Conservation (phyloP, 1,140 invertebrate genomes). For the Gyrodactylus bullatarudis region DNA sequence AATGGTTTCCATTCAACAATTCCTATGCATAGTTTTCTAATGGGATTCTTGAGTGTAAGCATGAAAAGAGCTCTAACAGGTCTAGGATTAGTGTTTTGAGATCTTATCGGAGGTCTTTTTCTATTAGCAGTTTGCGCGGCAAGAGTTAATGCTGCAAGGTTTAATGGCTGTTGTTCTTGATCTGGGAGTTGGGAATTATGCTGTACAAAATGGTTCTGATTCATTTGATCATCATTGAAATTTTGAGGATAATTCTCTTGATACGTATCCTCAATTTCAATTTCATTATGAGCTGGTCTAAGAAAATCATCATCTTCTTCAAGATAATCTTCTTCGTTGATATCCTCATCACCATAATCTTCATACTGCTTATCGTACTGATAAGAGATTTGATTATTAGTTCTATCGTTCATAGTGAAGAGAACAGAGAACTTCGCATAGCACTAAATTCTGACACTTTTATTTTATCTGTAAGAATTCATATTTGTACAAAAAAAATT, state of each 20-base stretch:
- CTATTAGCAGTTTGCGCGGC: conserved; percentile 3
- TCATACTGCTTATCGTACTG: too few relatives aligned
- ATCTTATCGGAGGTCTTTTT: background rate
- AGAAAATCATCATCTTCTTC: background rate
- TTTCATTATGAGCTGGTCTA: background rate
- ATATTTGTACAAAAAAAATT: too few relatives aligned
- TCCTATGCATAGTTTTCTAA: conserved; percentile 67
- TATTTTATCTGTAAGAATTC: too few relatives aligned
- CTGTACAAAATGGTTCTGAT: too few relatives aligned
- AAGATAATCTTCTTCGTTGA: background rate
- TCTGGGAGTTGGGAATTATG: too few relatives aligned
- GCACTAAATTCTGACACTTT: too few relatives aligned
- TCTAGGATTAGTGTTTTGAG: conserved; percentile 2
- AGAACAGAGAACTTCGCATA: too few relatives aligned
- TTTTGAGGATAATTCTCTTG: background rate
- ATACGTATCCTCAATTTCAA: background rate
- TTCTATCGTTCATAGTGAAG: too few relatives aligned
- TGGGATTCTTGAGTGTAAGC: conserved; percentile 56
- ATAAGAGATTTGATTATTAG: too few relatives aligned
- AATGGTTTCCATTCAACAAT: conserved; percentile 98
- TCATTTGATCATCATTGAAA: background rate
- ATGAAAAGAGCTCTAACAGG: conserved; percentile 33
- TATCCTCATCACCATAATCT: background rate
- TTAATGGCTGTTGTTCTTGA: conserved; percentile 6
- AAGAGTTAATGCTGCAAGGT: conserved; percentile 4